phyloP scores from a whole-genome alignment of 2,113 vertebrate species.

The Osmerus eperlanus region DNA sequence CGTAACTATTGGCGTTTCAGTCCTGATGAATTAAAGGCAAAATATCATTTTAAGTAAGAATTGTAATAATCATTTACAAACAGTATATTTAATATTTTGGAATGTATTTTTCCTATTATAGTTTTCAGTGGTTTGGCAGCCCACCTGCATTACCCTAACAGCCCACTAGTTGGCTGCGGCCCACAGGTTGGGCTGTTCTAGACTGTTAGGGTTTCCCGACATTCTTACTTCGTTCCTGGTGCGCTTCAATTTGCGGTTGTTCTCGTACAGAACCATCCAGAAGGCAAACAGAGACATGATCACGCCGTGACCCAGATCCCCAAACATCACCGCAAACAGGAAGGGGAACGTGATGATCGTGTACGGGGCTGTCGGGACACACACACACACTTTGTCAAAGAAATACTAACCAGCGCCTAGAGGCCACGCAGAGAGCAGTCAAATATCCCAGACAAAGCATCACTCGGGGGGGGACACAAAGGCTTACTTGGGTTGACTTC shows the following conservation, averaged over 20 bases:
- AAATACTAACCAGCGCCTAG: neutral
- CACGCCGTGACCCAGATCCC: conserved; percentile 89
- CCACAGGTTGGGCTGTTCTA: too few species aligned
- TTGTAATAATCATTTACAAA: too few species aligned
- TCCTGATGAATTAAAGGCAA: too few species aligned
- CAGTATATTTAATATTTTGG: too few species aligned
- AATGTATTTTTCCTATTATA: too few species aligned
- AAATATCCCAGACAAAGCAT: neutral
- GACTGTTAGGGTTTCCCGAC: neutral
- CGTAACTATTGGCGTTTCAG: too few species aligned
- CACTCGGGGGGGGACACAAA: neutral
- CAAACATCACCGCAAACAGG: conserved; percentile 96
- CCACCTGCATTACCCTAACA: neutral
- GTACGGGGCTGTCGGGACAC: conserved; percentile 79
- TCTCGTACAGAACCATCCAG: conserved; percentile 86
- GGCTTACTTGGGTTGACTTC: conserved; percentile 92
- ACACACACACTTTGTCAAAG: neutral
- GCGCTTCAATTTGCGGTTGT: conserved; percentile 81
- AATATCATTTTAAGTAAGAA: too few species aligned
- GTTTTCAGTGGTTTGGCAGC: too few species aligned
- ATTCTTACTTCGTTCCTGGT: conserved; percentile 84
- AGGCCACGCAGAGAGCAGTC: neutral
- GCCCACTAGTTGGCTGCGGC: too few species aligned
- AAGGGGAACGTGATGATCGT: conserved; percentile 97
- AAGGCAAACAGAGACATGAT: conserved; percentile 89